phyloP scores from a whole-genome alignment of 2,888 invertebrate species.

The Microdon myrmicae region DNA sequence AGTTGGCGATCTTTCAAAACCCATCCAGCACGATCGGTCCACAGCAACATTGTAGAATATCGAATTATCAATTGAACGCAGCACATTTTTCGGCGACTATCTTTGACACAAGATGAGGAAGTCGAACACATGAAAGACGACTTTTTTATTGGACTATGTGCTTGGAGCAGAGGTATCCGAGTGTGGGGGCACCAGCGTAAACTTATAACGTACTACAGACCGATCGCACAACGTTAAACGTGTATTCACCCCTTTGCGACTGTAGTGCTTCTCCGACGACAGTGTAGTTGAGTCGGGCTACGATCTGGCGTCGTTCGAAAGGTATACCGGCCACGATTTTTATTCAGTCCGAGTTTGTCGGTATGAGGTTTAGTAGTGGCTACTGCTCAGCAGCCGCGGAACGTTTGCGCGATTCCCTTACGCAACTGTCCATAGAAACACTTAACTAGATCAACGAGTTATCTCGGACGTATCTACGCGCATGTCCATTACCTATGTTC shows the following conservation, averaged over 20 bases:
- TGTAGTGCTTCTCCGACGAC: slow-evolving; percentile 12
- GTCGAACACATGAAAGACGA: slow-evolving; percentile 34
- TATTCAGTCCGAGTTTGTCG: slow-evolving; percentile 50
- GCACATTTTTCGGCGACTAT: slow-evolving; percentile 32
- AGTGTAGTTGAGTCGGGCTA: slow-evolving; percentile 34
- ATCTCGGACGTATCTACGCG: too few relatives aligned
- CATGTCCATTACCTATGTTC: too few relatives aligned
- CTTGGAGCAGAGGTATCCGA: too few relatives aligned
- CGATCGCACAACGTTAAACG: slow-evolving; percentile 14
- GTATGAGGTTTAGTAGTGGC: slow-evolving; percentile 47
- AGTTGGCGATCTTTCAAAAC: too few relatives aligned
- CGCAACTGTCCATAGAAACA: slow-evolving; percentile 19
- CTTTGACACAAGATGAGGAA: slow-evolving; percentile 45
- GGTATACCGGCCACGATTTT: slow-evolving; percentile 45
- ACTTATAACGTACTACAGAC: slow-evolving; percentile 13
- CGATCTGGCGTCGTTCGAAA: slow-evolving; percentile 49
- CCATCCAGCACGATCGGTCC: too few relatives aligned
- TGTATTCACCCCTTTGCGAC: slow-evolving; percentile 9
- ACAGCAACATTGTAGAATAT: too few relatives aligned
- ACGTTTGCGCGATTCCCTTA: slow-evolving; percentile 20
- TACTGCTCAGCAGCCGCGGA: slow-evolving; percentile 22
- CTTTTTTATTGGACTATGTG: slow-evolving; percentile 43
- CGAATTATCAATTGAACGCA: too few relatives aligned
- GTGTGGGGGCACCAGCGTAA: slow-evolving; percentile 18
- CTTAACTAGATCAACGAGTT: slow-evolving; percentile 15